A percentile compares a stretch with the other conserved stretches of the same genome.
phyloP scores from a whole-genome alignment of 1,140 invertebrate species.

The Ostrea denselamellosa region DNA sequence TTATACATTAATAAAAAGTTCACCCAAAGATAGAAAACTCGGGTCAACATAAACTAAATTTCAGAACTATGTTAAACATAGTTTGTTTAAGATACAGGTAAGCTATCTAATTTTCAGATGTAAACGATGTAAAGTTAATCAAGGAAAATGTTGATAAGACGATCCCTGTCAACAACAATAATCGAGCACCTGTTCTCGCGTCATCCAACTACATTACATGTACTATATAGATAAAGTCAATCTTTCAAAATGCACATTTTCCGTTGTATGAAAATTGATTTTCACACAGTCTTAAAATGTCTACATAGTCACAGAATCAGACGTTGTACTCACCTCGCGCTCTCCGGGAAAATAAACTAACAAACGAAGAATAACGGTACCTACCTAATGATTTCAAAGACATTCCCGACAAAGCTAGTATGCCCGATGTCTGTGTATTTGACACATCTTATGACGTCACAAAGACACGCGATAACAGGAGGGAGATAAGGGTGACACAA shows the following conservation, averaged over 20 bases:
- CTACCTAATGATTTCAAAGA: background rate
- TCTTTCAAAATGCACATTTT: background rate
- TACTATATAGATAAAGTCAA: background rate
- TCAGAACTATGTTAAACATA: too few species aligned
- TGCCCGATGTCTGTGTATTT: conserved; percentile 10
- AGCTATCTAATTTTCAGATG: too few species aligned
- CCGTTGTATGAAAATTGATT: background rate
- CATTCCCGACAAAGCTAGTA: background rate
- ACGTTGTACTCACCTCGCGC: background rate
- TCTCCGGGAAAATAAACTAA: background rate
- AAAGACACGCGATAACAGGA: background rate
- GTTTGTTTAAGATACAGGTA: too few species aligned
- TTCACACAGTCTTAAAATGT: background rate
- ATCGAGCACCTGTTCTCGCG: too few species aligned
- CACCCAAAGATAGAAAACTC: too few species aligned
- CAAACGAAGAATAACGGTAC: background rate
- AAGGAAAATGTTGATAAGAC: too few species aligned
- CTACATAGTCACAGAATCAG: background rate
- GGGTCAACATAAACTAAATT: too few species aligned
- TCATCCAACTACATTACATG: background rate
- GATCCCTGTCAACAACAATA: too few species aligned
- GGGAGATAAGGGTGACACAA: conserved; percentile 18
- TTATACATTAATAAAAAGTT: too few species aligned
- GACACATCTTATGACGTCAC: conserved; percentile 34
- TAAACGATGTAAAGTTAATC: too few species aligned